Evolutionary conservation across 1,140 invertebrate genomes (phyloP), one percentile per base, ranked within the genome.

Genomic region (Drosophila cardini): DNA sequence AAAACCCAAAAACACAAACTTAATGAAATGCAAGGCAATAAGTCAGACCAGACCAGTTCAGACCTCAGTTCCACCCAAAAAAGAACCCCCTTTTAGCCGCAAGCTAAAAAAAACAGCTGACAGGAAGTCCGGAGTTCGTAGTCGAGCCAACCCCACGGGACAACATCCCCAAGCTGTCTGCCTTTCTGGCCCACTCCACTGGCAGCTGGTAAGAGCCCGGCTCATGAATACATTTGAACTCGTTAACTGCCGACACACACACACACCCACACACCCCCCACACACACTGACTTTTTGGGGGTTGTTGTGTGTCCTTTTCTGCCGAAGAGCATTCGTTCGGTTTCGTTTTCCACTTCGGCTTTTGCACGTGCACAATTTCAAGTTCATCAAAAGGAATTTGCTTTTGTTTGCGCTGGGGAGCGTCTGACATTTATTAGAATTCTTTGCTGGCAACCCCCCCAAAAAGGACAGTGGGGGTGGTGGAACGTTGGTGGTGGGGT

Each of bases 181-280:
- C 52, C 16, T 26, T 8, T 21, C 36, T 26, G 63, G 30, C 57
- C 58, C 42, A 26, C 30, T 26, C 15, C 32, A 58, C 71, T 69
- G 4, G 32, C 71, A 69, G 65, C 83, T 87, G 85, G 87, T 90
- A 83, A 75, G 73, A 74, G 80, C 79, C 56, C 62, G 69, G 83
- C 87, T 90, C 83, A 90, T 90, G 87, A 90, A 90, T 90, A 90
- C 83, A 90, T 90, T 90, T 90, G 87, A 81, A 84, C 87, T 90
- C 87, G 87, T 90, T 90, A 90, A 87, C 83, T 78, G 55, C 53
- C 64, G 74, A 80, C 85, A 78, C 85, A 82, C 78, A 70, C 72
- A 67, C 56, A 34, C 21, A 3, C 21, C 1, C 21, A 21, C 21
- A 21, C 21, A 21, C 21, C 21, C 1, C 21, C 1, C 21, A 21